Evolutionary conservation across 2,113 vertebrate genomes (phyloP), one percentile per base, ranked within the genome.

Genomic region (Notiomystis cincta): DNA sequence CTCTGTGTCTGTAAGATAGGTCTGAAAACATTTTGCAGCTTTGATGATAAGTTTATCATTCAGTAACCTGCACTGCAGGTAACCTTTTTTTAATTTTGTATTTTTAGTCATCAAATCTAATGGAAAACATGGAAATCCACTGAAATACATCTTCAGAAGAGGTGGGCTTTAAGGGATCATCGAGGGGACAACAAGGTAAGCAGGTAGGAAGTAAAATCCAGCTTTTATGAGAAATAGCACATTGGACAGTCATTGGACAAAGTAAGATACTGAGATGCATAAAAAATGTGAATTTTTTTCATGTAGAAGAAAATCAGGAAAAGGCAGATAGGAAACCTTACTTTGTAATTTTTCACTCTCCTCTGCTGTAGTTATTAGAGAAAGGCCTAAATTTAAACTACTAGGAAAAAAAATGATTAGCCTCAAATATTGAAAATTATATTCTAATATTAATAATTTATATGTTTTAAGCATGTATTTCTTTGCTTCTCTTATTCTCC

Each of bases 1-100:
- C 38, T 88, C 6, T 73, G 5, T 58, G 3, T 40, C 51, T 90
- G 6, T 37, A 22, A n/a, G 25, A 15, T 28, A 48, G 22, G 24
- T 69, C 76, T 87, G 38, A 42, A 53, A 67, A 40, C 15, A 27
- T 53, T 47, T 65, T 56, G 28, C 62, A 82, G 21, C 30, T 91
- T 38, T 27, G 21, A 5, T 44, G 58, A 1, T 23, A 48, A 47
- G 13, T 62, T 73, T 38, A 7, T 38, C 17, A 12, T 30, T 78
- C 37, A 38, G n/a, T 33, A 54, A 33, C 12, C 67, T 47, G 14
- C 2, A 0, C 5, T 51, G n/a, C 17, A 10, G 0, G 1, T 6
- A 38, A 15, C 9, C 30, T 64, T 57, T 64, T 57, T 50, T 66
- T 3, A 16, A 42, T 50, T 28, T 40, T 58, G 35, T 76, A 13